Evolutionary conservation across 1,140 invertebrate genomes (phyloP), one percentile per base, ranked within the genome.

Genomic region (Drosophila tropicalis): DNA sequence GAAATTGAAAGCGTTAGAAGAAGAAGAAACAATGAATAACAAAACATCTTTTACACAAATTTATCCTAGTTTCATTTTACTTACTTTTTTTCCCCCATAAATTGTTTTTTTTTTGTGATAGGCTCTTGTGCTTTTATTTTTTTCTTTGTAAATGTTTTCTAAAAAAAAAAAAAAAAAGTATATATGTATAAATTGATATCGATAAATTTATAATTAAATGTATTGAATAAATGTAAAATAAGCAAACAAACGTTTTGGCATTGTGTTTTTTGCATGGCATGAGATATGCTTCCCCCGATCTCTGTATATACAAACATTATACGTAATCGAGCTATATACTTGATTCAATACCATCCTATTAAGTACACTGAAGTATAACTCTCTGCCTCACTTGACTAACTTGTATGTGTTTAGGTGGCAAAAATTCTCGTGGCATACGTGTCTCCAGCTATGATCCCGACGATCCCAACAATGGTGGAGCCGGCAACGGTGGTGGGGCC

Each of bases 371-470:
- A 25, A 62, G 70, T 47, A 32, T 60, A 51, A n/a, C 65, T 34
- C 56, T 69, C 58, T 54, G 44, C 17, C 19, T 22, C 3, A 51
- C 54, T 68, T 56, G 47, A 71, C 62, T 70, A 76, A 79, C 67
- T 70, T 67, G 73, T 71, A 70, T 51, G 41, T 76, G n/a, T 47
- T 47, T 80, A 93, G 95, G 94, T 87, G 94, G 94, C 54, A 95
- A 95, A 83, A 94, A 93, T 84, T 94, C 94, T 55, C 93, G 95
- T 69, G 94, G 94, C 60, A 94, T 95, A 89, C 92, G 95, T 62
- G 93, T 95, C 55, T 94, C 94, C 61, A 95, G 94, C 64, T 95
- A 94, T 73, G 95, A 95, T 90, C 95, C 95, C 3, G 95, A 95
- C 72, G 95, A 95, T 89, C 94, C 94, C 1, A 93, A 80, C 29